Evolutionary conservation across 2,888 invertebrate species (phyloP).

Genomic region (Hermaeophaga mercurialis): DNA sequence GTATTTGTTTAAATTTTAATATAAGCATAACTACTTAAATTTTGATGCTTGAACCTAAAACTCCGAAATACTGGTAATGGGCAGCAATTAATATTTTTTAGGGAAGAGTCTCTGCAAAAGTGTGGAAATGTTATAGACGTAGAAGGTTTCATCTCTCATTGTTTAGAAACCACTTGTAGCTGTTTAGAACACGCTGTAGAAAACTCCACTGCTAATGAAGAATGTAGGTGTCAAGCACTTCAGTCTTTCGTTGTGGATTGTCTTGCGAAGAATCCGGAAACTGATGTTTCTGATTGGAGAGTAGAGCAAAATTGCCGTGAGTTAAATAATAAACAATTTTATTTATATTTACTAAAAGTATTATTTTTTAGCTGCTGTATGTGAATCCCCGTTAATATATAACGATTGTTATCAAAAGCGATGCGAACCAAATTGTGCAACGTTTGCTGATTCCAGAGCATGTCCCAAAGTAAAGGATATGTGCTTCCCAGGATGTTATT

Average conservation of each 20-base stretch:
- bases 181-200: slow-evolving; percentile 66
- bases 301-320: slow-evolving; percentile 72
- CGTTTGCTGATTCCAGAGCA: slow-evolving; percentile 61
- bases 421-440: slow-evolving; percentile 80
- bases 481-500: slow-evolving; percentile 85
- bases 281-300: slow-evolving; percentile 75
- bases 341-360: background rate
- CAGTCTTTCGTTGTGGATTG: slow-evolving; percentile 77
- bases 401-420: slow-evolving; percentile 79
- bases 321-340: slow-evolving; percentile 47
- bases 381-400: slow-evolving; percentile 78
- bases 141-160: slow-evolving; percentile 72
- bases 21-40: no score
- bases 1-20: slow-evolving; percentile 18
- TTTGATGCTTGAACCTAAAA: no score
- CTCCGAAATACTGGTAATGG: no score
- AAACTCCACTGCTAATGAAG: slow-evolving; percentile 49
- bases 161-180: slow-evolving; percentile 76
- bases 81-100: slow-evolving; percentile 32
- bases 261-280: slow-evolving; percentile 65
- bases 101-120: slow-evolving; percentile 66
- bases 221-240: slow-evolving; percentile 73
- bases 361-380: slow-evolving; percentile 65
- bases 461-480: slow-evolving; percentile 69
- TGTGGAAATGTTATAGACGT: slow-evolving; percentile 69